Evolutionary conservation across 2,888 invertebrate species (phyloP).

Genomic region (Raillietiella orientalis): DNA sequence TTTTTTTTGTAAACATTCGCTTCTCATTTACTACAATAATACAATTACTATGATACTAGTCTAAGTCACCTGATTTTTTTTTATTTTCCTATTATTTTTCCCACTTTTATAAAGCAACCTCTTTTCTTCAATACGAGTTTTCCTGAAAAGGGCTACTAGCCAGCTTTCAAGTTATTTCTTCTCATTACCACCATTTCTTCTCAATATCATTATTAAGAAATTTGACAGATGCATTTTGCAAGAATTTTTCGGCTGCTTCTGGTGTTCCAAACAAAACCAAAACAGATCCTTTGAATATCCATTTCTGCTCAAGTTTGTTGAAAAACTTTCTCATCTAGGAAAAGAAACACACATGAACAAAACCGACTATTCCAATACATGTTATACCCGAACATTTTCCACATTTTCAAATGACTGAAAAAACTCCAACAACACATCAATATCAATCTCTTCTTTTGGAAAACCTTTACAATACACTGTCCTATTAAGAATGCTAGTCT

Average conservation of each 20-base stretch:
- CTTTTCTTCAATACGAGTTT: too few species aligned
- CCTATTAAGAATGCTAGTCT: slow-evolving; percentile 34
- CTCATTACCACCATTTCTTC: slow-evolving; percentile 22
- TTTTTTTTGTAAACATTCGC: too few species aligned
- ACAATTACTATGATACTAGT: too few species aligned
- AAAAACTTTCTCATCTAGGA: slow-evolving; percentile 19
- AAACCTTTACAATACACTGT: slow-evolving; percentile 71
- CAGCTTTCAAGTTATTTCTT: too few species aligned
- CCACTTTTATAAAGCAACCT: too few species aligned
- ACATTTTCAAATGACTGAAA: slow-evolving; percentile 3
- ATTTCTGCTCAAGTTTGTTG: slow-evolving; percentile 25
- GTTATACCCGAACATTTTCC: slow-evolving; percentile 32
- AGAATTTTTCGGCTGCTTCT: slow-evolving; percentile 45
- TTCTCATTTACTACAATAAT: too few species aligned
- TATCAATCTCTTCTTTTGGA: slow-evolving; percentile 21
- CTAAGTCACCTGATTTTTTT: too few species aligned
- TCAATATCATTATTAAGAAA: slow-evolving; percentile 28
- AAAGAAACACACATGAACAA: slow-evolving; percentile 3
- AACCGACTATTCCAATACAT: slow-evolving; percentile 17
- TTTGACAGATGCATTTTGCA: slow-evolving; percentile 29
- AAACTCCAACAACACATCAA: slow-evolving; percentile 1
- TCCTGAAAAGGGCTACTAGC: too few species aligned
- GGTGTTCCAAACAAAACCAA: slow-evolving; percentile 52
- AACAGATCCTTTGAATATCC: slow-evolving; percentile 62
- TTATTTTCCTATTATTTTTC: too few species aligned